phyloP scores from a whole-genome alignment of 2,888 invertebrate genomes.

The Luperina testacea region DNA sequence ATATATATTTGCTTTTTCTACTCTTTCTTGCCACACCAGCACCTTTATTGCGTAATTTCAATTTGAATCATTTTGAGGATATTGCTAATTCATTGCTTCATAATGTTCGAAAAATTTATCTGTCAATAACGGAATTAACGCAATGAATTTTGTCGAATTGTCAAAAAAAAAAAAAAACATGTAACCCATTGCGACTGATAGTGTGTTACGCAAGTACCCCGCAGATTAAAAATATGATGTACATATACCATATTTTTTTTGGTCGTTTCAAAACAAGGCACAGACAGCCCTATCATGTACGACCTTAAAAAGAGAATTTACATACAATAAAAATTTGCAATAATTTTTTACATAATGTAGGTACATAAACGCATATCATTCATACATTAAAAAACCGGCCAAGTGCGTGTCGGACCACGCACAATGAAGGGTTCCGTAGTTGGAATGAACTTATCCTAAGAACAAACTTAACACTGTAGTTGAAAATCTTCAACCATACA shows the following conservation, averaged over 20 bases:
- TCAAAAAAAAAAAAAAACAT: not conserved
- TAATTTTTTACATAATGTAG: slow-evolving; percentile 28
- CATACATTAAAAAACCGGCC: not conserved
- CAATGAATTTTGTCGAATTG: not conserved
- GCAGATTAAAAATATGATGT: not conserved
- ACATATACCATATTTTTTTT: not conserved
- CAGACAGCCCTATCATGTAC: not conserved
- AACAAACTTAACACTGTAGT: too few species aligned
- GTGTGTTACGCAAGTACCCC: not conserved
- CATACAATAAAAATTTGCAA: slow-evolving; percentile 63
- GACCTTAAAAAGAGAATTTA: slow-evolving; percentile 24
- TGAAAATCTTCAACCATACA: too few species aligned
- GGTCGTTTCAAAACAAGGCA: not conserved
- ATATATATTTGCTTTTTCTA: too few species aligned
- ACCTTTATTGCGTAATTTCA: too few species aligned
- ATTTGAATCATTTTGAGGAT: too few species aligned
- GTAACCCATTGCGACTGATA: not conserved
- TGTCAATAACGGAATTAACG: too few species aligned
- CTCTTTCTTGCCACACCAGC: not conserved
- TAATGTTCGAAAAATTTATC: too few species aligned
- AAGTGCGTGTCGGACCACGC: too few species aligned
- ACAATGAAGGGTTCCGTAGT: too few species aligned
- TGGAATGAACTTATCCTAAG: too few species aligned
- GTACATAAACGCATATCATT: slow-evolving; percentile 12
- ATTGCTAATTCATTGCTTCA: too few species aligned